Percentiles rank a stretch among this genome's conserved stretches.
Evolutionary conservation across 2,113 vertebrate genomes (phyloP).

Genomic region (Alaudala cheleensis): DNA sequence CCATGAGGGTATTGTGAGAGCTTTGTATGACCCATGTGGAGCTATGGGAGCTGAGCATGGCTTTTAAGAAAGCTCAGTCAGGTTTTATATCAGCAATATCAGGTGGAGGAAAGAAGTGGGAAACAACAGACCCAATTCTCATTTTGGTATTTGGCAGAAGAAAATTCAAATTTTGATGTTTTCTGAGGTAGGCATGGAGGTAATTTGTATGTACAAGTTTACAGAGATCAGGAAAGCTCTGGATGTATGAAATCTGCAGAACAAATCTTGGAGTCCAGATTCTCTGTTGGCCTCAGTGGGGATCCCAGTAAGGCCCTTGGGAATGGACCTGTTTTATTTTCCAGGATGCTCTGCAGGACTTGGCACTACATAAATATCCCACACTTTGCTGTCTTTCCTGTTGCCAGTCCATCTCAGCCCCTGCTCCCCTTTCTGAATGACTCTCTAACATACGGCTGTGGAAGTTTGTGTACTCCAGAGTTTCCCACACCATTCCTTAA

Average conservation of each 20-base stretch:
- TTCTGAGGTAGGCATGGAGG: rapidly evolving
- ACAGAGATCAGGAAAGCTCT: neutral
- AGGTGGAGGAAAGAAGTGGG: neutral
- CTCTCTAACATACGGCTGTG: neutral
- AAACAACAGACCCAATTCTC: neutral
- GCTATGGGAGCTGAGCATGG: neutral
- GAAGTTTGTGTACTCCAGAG: neutral
- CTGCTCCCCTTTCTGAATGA: neutral
- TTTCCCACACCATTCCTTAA: constrained; percentile 79
- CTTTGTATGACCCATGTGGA: neutral
- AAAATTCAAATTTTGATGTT: neutral
- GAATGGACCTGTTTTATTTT: neutral
- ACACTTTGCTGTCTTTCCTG: neutral
- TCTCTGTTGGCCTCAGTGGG: neutral
- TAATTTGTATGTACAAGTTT: neutral
- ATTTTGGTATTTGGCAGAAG: neutral
- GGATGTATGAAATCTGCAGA: neutral
- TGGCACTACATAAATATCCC: rapidly evolving
- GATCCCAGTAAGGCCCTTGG: neutral
- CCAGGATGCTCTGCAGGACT: neutral
- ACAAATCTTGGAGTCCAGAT: neutral
- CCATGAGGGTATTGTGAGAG: neutral
- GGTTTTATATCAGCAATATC: neutral
- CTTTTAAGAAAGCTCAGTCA: neutral
- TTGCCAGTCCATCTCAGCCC: neutral